Conservation (phyloP, 2,113 vertebrate species). For the Vulpes vulpes region DNA sequence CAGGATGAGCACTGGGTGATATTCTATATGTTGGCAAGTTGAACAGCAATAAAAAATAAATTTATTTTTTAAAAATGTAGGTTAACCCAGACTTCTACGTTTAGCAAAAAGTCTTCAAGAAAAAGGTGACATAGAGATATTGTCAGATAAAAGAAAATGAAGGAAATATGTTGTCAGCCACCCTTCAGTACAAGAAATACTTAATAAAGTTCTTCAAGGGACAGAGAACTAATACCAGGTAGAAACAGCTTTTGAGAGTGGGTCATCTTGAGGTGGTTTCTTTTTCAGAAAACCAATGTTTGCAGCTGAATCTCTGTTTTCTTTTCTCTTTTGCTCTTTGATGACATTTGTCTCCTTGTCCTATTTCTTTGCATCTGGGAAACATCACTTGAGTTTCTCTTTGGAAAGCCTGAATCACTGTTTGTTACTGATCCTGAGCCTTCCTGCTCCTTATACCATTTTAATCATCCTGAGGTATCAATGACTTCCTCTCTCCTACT, state of each 20-base stretch:
- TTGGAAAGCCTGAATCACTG: background rate
- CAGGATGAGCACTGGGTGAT: no score
- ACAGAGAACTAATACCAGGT: background rate
- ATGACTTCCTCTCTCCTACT: background rate
- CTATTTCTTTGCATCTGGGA: background rate
- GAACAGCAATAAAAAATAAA: no score
- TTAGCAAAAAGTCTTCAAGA: background rate
- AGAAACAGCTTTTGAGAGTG: background rate
- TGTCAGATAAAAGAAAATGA: background rate
- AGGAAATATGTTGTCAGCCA: background rate
- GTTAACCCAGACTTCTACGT: background rate
- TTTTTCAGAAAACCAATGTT: background rate
- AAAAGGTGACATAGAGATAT: background rate
- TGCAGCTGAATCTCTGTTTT: background rate
- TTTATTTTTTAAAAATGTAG: background rate
- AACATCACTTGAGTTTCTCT: background rate
- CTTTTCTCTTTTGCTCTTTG: background rate
- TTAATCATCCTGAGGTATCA: no score
- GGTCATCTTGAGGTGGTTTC: background rate
- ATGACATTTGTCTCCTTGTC: no score
- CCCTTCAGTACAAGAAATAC: background rate
- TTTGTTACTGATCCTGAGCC: no score
- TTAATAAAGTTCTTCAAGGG: background rate
- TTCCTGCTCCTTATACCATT: background rate
- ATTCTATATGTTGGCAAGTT: no score